Percentiles rank a stretch among this genome's conserved stretches.
phyloP scores from a whole-genome alignment of 2,113 vertebrate species.

The Nycticorax nycticorax region DNA sequence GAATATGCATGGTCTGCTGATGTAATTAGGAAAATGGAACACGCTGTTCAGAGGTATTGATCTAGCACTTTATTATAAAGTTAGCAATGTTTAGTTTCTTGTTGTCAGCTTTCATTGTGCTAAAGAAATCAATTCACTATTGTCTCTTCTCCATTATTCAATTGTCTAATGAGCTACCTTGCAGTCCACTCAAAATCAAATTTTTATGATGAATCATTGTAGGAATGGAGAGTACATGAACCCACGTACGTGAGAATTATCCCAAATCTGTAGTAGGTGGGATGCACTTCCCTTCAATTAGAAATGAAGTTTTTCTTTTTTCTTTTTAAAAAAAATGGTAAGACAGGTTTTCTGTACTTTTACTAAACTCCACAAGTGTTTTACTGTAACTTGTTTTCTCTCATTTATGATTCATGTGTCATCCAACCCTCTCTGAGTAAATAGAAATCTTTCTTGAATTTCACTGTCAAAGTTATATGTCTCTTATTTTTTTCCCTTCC shows the following conservation, averaged over 20 bases:
- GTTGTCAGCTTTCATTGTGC: slow-evolving; percentile 27
- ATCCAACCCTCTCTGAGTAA: not conserved
- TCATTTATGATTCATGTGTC: not conserved
- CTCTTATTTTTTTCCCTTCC: not conserved
- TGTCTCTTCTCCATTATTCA: slow-evolving; percentile 38
- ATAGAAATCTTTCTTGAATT: not conserved
- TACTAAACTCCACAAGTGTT: not conserved
- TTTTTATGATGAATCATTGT: slow-evolving; percentile 17
- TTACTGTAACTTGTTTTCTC: not conserved
- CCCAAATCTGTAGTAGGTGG: not conserved
- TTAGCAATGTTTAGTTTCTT: slow-evolving; percentile 53
- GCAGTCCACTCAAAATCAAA: slow-evolving; percentile 17
- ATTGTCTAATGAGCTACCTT: slow-evolving; percentile 43
- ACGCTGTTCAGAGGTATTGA: not conserved
- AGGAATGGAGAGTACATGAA: not conserved
- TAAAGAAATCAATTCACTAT: slow-evolving; percentile 48
- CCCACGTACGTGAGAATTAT: not conserved
- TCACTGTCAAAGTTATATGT: not conserved
- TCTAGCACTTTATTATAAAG: not conserved
- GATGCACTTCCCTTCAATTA: not conserved
- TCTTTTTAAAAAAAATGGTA: not conserved
- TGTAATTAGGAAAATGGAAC: not conserved
- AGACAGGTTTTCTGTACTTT: not conserved
- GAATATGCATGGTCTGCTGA: not conserved
- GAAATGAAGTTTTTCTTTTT: not conserved